Evolutionary conservation across 2,888 invertebrate genomes (phyloP), one percentile per base, ranked within the genome.

Genomic region (Achlya flavicornis): DNA sequence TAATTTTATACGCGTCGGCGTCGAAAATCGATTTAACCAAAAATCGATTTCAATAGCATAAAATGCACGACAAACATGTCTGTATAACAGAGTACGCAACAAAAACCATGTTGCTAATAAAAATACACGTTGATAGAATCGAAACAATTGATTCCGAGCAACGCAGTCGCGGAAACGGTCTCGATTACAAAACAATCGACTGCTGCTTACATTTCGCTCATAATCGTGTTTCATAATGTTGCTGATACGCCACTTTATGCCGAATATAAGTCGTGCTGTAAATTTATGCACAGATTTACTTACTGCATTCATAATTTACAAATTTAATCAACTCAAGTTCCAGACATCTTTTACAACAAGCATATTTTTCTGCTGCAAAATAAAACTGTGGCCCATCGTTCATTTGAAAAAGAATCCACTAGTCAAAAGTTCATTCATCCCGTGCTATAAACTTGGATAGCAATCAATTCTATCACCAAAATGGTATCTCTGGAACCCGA

Each of bases 121-220:
- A 66, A 62, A 66, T 62, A 70, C 73, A 74, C 66, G 64, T 69
- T 66, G 62, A 70, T 63, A 69, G 69, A 64, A 69, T 70, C 67
- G 65, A 62, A 74, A 80, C 78, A 79, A 72, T 76, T 72, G 74
- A 66, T 70, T 74, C 75, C 75, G 77, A 76, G 74, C 75, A 79
- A 76, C 72, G 67, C 66, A 71, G 72, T 76, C 76, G 72, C 76
- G 78, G 80, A 79, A 82, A 78, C 71, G 70, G 72, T 79, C 74
- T 77, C 74, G 73, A 75, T 84, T 80, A 73, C 76, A 75, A 74
- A 81, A 84, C 81, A 81, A 80, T 79, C 72, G 69, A 70, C 10
- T 53, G 53, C 16, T 64, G 65, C 68, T 77, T 76, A 66, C 71
- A 62, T 77, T 75, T 70, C 71, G 65, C 66, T 64, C 65, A 64